These are phyloP conservation scores for Brenthis daphne DNA, from an alignment of 2,888 invertebrate species.

Conservation along the genomic window DNA sequence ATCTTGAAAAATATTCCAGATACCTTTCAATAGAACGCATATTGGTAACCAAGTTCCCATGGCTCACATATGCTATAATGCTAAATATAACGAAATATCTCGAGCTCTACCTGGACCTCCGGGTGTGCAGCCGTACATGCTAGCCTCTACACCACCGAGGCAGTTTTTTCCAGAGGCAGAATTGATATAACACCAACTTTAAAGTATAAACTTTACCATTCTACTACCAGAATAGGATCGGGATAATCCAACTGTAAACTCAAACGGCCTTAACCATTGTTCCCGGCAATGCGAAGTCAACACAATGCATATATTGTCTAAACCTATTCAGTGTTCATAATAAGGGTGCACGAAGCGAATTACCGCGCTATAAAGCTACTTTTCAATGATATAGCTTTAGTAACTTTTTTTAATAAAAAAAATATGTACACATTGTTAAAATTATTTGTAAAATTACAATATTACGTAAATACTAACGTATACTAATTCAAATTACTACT, in stretches of 20 bases:
- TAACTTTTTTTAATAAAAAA: neutral
- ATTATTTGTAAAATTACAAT: no score
- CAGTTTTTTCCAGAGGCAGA: neutral
- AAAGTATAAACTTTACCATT: conserved; percentile 15
- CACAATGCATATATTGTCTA: conserved; percentile 33
- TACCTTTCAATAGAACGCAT: no score
- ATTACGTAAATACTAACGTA: no score
- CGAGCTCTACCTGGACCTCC: no score
- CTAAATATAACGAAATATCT: no score
- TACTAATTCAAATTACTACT: no score
- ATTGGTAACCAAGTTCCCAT: no score
- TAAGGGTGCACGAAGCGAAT: conserved; percentile 20
- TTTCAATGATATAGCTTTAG: neutral
- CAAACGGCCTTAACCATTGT: conserved; percentile 34
- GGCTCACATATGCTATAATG: no score
- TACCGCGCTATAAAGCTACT: neutral
- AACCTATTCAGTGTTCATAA: conserved; percentile 23
- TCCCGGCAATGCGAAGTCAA: conserved; percentile 27
- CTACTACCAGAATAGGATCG: conserved; percentile 13
- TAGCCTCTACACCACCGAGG: no score
- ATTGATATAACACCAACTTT: neutral
- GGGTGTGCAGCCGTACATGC: no score
- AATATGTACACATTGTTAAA: no score
- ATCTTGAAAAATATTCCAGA: no score
- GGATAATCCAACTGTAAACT: conserved; percentile 28